These are phyloP conservation scores for Nomada flava DNA, from an alignment of 2,888 invertebrate genomes.

Conservation along the genomic window DNA sequence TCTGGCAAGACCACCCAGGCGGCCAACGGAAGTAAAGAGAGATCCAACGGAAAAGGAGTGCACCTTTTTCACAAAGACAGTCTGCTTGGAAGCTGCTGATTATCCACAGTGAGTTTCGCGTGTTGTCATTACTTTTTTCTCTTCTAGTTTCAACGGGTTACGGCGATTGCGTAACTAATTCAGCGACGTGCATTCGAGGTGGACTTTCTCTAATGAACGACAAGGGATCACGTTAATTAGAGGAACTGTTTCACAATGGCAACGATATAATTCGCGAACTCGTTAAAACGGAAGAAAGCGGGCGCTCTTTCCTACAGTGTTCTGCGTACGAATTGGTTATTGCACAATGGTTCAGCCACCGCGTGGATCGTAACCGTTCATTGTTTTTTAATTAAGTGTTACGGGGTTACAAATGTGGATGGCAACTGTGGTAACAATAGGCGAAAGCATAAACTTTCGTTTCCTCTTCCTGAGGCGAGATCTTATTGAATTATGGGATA, in stretches of 20 bases:
- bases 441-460: slow-evolving; percentile 37
- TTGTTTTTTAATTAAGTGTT: slow-evolving; percentile 17
- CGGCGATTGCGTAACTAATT: slow-evolving; percentile 38
- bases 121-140: not conserved
- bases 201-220: slow-evolving; percentile 36
- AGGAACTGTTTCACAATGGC: slow-evolving; percentile 23
- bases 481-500: not conserved
- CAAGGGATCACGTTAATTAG: slow-evolving; percentile 22
- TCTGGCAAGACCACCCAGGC: slow-evolving; percentile 75
- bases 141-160: slow-evolving; percentile 14
- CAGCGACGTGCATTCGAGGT: not conserved
- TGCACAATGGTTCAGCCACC: slow-evolving; percentile 18
- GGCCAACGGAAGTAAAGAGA: slow-evolving; percentile 77
- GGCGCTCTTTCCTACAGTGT: not conserved
- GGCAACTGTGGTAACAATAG: slow-evolving; percentile 1
- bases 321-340: not conserved
- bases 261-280: slow-evolving; percentile 28
- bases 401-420: not conserved
- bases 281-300: slow-evolving; percentile 37
- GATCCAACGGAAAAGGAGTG: slow-evolving; percentile 84
- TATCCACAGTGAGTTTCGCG: slow-evolving; percentile 90
- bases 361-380: slow-evolving; percentile 22
- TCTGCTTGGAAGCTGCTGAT: slow-evolving; percentile 90
- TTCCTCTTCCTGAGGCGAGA: slow-evolving; percentile 2
- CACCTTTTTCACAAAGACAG: slow-evolving; percentile 89